A percentile compares a stretch with the other conserved stretches of the same genome.
phyloP scores from a whole-genome alignment of 1,140 invertebrate genomes.

The Cydia fagiglandana region DNA sequence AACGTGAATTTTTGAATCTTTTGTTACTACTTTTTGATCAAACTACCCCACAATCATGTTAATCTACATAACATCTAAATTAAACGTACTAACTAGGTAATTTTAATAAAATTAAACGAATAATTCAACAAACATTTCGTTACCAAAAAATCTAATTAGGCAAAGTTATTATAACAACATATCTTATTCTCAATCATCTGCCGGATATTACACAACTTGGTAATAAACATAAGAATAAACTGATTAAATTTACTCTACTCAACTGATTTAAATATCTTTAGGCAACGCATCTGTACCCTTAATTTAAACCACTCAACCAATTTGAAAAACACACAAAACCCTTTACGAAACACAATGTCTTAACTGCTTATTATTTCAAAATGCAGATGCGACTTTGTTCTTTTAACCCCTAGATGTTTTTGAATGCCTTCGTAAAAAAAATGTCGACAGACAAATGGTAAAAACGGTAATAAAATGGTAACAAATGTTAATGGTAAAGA shows the following conservation, averaged over 20 bases:
- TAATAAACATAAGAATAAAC: slow-evolving; percentile 5
- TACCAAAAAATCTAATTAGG: neutral
- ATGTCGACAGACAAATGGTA: slow-evolving; percentile 30
- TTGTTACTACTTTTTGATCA: too few relatives aligned
- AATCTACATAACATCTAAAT: neutral
- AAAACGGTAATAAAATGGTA: slow-evolving; percentile 35
- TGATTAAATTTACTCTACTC: neutral
- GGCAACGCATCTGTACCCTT: neutral
- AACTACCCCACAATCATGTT: too few relatives aligned
- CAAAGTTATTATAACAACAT: neutral
- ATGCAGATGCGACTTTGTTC: neutral
- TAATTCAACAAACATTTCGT: neutral
- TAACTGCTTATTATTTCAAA: neutral
- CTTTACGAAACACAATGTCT: neutral
- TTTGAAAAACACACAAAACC: slow-evolving; percentile 25
- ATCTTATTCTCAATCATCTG: neutral
- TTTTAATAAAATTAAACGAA: neutral
- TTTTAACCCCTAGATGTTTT: neutral
- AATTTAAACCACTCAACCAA: slow-evolving; percentile 10
- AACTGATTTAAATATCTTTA: slow-evolving; percentile 13
- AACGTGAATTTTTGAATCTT: too few relatives aligned
- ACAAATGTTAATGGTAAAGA: slow-evolving; percentile 35
- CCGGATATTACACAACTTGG: neutral
- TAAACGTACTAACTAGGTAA: neutral
- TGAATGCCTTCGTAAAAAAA: slow-evolving; percentile 32